These are phyloP conservation scores for Crepidodera aurea DNA, from an alignment of 2,888 invertebrate genomes.

Conservation along the genomic window DNA sequence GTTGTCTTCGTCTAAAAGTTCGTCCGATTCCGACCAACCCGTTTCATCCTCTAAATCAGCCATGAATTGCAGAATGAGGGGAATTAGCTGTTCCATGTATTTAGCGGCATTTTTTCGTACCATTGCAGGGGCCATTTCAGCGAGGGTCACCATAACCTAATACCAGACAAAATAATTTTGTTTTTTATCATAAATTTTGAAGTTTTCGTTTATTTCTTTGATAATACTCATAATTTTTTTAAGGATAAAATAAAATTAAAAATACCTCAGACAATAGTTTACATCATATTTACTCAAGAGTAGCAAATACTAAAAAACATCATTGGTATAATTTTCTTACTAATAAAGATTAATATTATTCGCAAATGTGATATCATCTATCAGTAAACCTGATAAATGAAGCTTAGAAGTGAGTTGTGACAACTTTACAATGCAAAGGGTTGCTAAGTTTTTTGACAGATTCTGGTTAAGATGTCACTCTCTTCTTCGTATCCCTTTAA, in stretches of 20 bases:
- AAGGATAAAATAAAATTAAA: not conserved
- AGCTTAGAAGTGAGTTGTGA: too few species aligned
- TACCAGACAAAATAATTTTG: not conserved
- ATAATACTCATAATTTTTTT: not conserved
- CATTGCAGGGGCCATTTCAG: slow-evolving; percentile 97
- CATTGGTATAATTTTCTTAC: slow-evolving; percentile 5
- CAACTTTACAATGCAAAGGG: too few species aligned
- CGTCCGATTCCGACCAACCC: slow-evolving; percentile 87
- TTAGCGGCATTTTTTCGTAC: slow-evolving; percentile 90
- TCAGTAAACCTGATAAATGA: too few species aligned
- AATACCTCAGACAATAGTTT: slow-evolving; percentile 20
- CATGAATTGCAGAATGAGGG: slow-evolving; percentile 91
- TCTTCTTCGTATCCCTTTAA: too few species aligned
- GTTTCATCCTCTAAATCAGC: slow-evolving; percentile 93
- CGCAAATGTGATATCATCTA: too few species aligned
- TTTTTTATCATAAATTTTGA: not conserved
- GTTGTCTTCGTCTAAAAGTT: slow-evolving; percentile 90
- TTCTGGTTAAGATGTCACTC: too few species aligned
- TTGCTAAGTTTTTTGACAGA: too few species aligned
- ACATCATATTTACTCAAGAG: slow-evolving; percentile 55
- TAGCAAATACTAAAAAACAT: slow-evolving; percentile 58
- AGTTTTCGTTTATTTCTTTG: not conserved
- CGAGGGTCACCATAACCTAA: slow-evolving; percentile 78
- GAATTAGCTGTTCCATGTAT: slow-evolving; percentile 82
- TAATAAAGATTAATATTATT: too few species aligned